Evolutionary conservation across 2,797 vertebrate genomes (phyloP), one percentile per base, ranked within the genome.

Genomic region (Mareca strepera): DNA sequence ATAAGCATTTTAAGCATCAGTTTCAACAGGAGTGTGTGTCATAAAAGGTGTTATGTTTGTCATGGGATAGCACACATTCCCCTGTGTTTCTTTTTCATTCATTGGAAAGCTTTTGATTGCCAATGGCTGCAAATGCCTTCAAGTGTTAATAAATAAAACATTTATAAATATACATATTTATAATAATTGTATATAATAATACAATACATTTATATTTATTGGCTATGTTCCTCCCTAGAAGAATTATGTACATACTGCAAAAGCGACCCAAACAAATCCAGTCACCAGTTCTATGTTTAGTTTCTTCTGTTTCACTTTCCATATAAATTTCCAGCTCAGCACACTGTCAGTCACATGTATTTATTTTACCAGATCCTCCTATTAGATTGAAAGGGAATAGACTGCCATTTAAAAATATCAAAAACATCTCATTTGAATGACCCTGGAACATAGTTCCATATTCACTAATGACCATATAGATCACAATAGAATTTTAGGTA

Each of bases 401-500:
- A 18, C 17, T 66, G 13, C 53, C 33, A 41, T 59, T 41, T 68
- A 53, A 78, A 87, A 52, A n/a, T 86, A 67, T 62, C 5, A 17
- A 39, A 93, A 95, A 93, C 80, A 81, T 79, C 52, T 69, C 46
- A 83, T 78, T 74, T n/a, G 37, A 23, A 59, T 75, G 64, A 95
- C 50, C 58, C 67, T 83, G 85, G 56, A 95, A 95, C 86, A 72
- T 82, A 87, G 39, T 53, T 92, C 50, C 31, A 39, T 41, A 55
- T 86, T 96, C 82, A 96, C 95, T 96, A 80, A 95, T 89, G 91
- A 66, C 29, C 74, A 86, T 31, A 41, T 72, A 70, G 66, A 86
- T 52, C 41, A 63, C 69, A 23, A 81, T n/a, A 48, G 56, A 74
- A 74, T 37, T 91, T 17, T 52, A 67, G 58, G 56, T 50, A 53